phyloP scores from a whole-genome alignment of 2,113 vertebrate genomes.

The Nyctereutes procyonoides region DNA sequence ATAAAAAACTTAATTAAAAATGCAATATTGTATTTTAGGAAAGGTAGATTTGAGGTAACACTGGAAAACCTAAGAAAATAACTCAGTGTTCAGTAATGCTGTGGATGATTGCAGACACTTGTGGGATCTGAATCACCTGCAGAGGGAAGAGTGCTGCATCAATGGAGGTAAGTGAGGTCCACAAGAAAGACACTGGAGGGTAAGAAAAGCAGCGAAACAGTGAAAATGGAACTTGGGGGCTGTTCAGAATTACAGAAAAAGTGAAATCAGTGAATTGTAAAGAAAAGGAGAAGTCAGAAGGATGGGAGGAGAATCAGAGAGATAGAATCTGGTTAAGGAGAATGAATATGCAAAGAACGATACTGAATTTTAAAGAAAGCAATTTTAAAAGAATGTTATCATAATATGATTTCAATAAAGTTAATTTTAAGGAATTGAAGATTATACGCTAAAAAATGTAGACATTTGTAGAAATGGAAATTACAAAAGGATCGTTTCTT shows the following conservation, averaged over 20 bases:
- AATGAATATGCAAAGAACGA: background rate
- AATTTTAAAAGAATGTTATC: background rate
- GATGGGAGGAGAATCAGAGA: background rate
- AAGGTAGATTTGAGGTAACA: background rate
- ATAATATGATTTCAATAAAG: background rate
- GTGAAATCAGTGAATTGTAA: background rate
- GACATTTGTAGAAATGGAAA: background rate
- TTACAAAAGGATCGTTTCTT: background rate
- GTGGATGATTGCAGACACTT: background rate
- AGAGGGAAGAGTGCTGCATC: background rate
- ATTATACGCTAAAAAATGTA: background rate
- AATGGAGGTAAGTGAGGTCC: background rate
- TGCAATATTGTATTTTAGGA: background rate
- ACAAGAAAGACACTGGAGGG: background rate
- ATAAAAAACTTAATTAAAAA: background rate
- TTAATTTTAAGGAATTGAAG: background rate
- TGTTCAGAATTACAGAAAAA: background rate
- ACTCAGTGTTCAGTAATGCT: background rate
- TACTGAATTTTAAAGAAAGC: background rate
- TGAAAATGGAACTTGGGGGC: background rate
- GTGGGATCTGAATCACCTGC: background rate
- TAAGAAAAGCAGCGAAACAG: background rate
- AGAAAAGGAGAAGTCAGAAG: background rate
- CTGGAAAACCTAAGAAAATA: background rate
- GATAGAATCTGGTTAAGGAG: background rate